Base-by-base conservation (phyloP, 2,113 vertebrate genomes). In the Aptenodytes patagonicus region DNA sequence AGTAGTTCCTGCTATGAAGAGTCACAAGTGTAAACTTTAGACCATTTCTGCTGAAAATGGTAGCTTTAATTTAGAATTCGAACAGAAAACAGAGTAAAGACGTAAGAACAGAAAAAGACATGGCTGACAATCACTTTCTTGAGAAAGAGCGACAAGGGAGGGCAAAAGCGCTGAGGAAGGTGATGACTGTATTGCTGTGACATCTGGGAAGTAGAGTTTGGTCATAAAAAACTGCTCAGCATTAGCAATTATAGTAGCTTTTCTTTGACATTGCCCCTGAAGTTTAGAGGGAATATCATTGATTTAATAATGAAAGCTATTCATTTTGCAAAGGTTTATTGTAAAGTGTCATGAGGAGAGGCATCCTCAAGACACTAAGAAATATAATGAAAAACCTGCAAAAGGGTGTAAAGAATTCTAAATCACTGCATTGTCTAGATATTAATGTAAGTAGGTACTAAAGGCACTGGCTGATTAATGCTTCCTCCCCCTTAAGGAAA, bases 231-330 rank as follows among this genome's bases (percentile, higher is more conserved):
- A 55, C 47, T 82, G 69, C 40, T 89, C 88, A 72, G 89, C 80
- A 95, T 96, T 97, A 96, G 88, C 85, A 96, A 93, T 93, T 95
- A 85, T 42, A 93, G 92, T 34, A 94, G 65, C 76, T 88, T 95
- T 95, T 95, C 84, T 95, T 82, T 96, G 93, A 80, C 95, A 90
- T 90, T 91, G 89, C 66, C 78, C 61, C 89, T 90, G 94, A 94
- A 89, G 75, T 96, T 97, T 83, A 80, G 66, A 87, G 87, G 62
- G 81, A 97, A 87, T 83, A 91, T 87, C 68, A 95, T 51, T 83
- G 89, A 97, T 96, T 94, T 95, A 93, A 93, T 96, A 96, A 97
- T 92, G 71, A 90, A 95, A 83, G 73, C 93, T 85, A 89, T 95
- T 95, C 49, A 83, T 95, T 97, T 95, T 95, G 93, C 82, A 90